Evolutionary conservation across 2,797 vertebrate species (phyloP), one percentile per base, ranked within the genome.

Genomic region (Lutra lutra): DNA sequence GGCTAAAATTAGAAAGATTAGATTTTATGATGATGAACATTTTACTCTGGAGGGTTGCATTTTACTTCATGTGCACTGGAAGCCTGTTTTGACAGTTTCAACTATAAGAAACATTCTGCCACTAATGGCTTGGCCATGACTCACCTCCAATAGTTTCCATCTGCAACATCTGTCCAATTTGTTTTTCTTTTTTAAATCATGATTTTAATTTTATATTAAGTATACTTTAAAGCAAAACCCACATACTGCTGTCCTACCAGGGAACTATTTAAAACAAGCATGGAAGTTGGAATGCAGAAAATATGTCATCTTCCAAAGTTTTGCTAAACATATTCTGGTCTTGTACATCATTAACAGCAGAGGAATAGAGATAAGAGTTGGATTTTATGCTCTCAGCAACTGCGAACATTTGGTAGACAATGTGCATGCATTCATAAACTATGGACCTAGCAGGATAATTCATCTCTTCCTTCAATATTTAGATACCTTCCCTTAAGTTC

Each of bases 21-120:
- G 90, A 94, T 96, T 97, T 98, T 91, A 89, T 97, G 92, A 93
- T 54, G 32, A 66, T 82, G 85, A 75, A 95, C 85, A 96, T 84
- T 72, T 96, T 78, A 97, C 89, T 86, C 3, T 0, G 35, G 95
- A 97, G 94, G 83, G 86, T 58, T 92, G 20, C 43, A 83, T 97
- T 97, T 98, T 77, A 97, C 79, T 89, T 96, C 1, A 0, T 85
- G 11, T 90, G 88, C 82, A 96, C 96, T 83, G 73, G 92, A 97
- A 98, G 73, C 29, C 89, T 94, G 54, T 96, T 98, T 89, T 95
- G 94, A 97, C 80, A 92, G 89, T 84, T 97, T 86, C 89, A 94
- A 80, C 91, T 89, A 62, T 89, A 95, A 98, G 62, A 79, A 96
- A 95, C 1, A 9, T 64, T 83, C 80, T 13, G 86, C 54, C 64